These are phyloP conservation scores for Craterocephalus amniculus DNA, from an alignment of 2,797 vertebrate species.

Conservation along the genomic window DNA sequence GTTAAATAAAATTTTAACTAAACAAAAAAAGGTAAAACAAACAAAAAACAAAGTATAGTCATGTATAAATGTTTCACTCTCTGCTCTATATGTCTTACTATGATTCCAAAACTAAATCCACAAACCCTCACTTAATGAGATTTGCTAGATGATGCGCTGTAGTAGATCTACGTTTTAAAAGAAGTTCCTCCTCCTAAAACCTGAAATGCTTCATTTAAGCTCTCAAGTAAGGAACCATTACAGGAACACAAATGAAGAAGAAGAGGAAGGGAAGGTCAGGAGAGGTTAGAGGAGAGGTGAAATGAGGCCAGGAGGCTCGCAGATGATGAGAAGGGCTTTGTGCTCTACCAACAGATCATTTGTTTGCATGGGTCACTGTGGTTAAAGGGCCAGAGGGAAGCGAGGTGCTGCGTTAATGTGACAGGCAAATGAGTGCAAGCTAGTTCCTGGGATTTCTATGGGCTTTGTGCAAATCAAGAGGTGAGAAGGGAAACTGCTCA, in stretches of 20 bases:
- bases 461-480: conserved; percentile 67
- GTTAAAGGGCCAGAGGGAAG: conserved; percentile 61
- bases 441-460: conserved; percentile 69
- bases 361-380: conserved; percentile 68
- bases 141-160: background rate
- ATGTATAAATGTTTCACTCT: no score
- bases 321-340: conserved; percentile 50
- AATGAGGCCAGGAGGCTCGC: conserved; percentile 54
- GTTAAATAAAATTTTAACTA: no score
- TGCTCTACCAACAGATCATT: conserved; percentile 69
- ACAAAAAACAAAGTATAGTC: no score
- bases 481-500: conserved; percentile 49
- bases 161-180: background rate
- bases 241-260: conserved; percentile 25
- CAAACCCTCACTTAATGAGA: background rate
- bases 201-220: background rate
- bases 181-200: background rate
- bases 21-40: no score
- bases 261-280: conserved; percentile 47
- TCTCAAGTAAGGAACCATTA: background rate
- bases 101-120: no score
- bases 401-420: conserved; percentile 74
- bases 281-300: conserved; percentile 55
- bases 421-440: conserved; percentile 70
- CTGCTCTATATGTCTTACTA: no score